A percentile compares a stretch with the other conserved stretches of the same genome.
Evolutionary conservation across 2,113 vertebrate species (phyloP).

Genomic region (cattle (Bos taurus)): ARS-UCD2.0 NC_037352.1:20631001-20631500

Average conservation of each 20-base stretch:
- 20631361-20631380: background rate
- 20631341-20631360: background rate
- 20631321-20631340: no score
- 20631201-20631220: conserved; percentile 49
- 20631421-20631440: no score
- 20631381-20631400: background rate
- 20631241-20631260: background rate
- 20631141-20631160: conserved; percentile 77
- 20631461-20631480: background rate
- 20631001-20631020: conserved; percentile 55
- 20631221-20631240: background rate
- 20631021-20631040: conserved; percentile 56
- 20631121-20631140: conserved; percentile 77
- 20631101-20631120: conserved; percentile 78
- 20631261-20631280: background rate
- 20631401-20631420: background rate
- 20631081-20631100: conserved; percentile 79
- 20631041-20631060: conserved; percentile 67
- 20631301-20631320: background rate
- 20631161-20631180: conserved; percentile 74
- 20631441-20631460: background rate
- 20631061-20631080: conserved; percentile 74
- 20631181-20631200: conserved; percentile 67
- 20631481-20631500: background rate
- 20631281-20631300: background rate